Evolutionary conservation across 2,888 invertebrate species (phyloP), one percentile per base, ranked within the genome.

Genomic region (Lasioglossum lativentre): DNA sequence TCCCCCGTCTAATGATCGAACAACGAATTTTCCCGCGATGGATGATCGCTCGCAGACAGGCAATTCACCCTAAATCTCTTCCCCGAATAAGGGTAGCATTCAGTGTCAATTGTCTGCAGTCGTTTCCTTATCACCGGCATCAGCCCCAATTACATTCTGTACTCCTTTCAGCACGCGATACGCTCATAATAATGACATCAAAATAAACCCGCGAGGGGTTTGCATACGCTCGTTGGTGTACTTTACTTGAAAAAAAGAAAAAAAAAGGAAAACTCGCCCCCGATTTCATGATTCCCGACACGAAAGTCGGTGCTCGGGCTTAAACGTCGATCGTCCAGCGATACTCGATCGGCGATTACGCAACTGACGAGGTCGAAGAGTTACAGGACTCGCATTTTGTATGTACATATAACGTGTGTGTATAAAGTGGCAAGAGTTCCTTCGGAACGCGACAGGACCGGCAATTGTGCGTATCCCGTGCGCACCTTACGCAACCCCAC

Each of bases 381-480:
- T 30, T 34, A 34, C 8, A 66, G 8, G 66, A 19, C 16, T 30
- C 19, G 34, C 34, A 1, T 66, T 8, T 6, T 19, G 16, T 30
- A 2, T 34, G 34, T 34, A 34, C 34, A 34, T 30, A 6, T 19
- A 66, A 19, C 12, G 12, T 3, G 12, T n/a, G n/a, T n/a, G n/a
- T n/a, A n/a, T n/a, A n/a, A n/a, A 23, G 34, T 38, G 8, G 19
- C 2, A 16, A 12, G 8, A 4, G 27, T 59, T 59, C 1, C 14
- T 5, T n/a, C 4, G 34, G 66, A 3, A 19, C 34, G 66, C 66
- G 66, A 66, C 3, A 30, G 66, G 66, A 30, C 30, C 23, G 52
- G 27, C 8, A 19, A 63, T 42, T 63, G 77, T 40, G 76, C 75
- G 80, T 75, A 72, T 80, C 56, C 59, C 56, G 56, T 38, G 30